These are phyloP conservation scores for Eilema caniola DNA, from an alignment of 2,888 invertebrate species.

Conservation along the genomic window DNA sequence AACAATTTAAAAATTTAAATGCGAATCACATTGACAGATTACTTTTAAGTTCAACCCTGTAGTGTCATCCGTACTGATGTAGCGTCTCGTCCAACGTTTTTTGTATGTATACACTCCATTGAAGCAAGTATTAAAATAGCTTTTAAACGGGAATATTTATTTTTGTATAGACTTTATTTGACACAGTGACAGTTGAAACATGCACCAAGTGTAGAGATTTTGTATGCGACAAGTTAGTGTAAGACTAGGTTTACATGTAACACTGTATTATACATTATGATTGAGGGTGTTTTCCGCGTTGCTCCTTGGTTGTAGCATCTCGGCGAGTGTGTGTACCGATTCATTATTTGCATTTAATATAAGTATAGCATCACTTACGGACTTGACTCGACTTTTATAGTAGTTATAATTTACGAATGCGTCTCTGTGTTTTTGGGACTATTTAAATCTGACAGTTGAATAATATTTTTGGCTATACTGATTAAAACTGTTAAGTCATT, in stretches of 20 bases:
- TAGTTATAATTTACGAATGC: not conserved
- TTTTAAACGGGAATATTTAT: constrained; percentile 71
- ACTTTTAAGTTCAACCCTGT: constrained; percentile 38
- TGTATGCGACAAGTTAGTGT: constrained; percentile 66
- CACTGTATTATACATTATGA: constrained; percentile 49
- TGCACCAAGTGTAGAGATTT: constrained; percentile 73
- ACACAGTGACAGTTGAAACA: constrained; percentile 56
- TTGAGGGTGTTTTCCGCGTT: constrained; percentile 60
- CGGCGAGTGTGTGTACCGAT: constrained; percentile 44
- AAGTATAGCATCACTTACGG: constrained; percentile 14
- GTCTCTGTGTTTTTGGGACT: not conserved
- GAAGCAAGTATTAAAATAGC: constrained; percentile 67
- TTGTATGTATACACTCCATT: constrained; percentile 62
- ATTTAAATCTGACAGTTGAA: not conserved
- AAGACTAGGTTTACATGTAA: constrained; percentile 58
- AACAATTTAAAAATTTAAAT: constrained; percentile 63
- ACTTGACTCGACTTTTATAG: constrained; percentile 27
- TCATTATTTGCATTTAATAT: constrained; percentile 45
- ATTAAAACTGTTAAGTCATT: not conserved
- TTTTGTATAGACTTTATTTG: constrained; percentile 75
- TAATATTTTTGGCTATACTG: not conserved
- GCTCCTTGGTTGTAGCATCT: constrained; percentile 35
- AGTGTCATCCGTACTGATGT: constrained; percentile 6
- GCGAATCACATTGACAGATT: constrained; percentile 62
- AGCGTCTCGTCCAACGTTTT: constrained; percentile 37